Base-by-base conservation (phyloP, 2,113 vertebrate genomes). In the Alces alces region DNA sequence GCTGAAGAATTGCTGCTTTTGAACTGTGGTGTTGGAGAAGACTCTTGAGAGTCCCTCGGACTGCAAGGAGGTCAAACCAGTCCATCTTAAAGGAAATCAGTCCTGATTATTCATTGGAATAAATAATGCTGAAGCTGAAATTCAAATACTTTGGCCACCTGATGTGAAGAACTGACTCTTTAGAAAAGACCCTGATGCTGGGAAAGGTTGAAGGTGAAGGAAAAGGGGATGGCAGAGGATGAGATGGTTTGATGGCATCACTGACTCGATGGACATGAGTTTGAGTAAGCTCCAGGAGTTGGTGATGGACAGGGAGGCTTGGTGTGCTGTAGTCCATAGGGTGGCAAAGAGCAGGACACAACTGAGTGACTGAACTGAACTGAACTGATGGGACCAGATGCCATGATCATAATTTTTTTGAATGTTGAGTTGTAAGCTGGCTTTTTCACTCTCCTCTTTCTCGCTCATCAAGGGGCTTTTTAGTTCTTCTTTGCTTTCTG, bases 271-370 rank as follows among this genome's bases (percentile, higher is more conserved):
- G 19, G 19, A 36, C 33, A 36, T 36, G n/a, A 70, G 4, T 70
- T 70, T 70, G 61, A 70, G 8, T 36, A 70, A 70, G n/a, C 64
- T 36, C n/a, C 4, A 0, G n/a, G n/a, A 36, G 19, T 36, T 70
- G 64, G 17, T 36, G 64, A 70, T 36, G n/a, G 64, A 70, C n/a
- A 36, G n/a, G n/a, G n/a, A 36, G 9, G 64, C n/a, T 70, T 70
- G n/a, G 19, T 21, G 4, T 70, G 64, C n/a, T 6, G 4, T 36
- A 70, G 64, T 23, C 21, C 19, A 36, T 36, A 10, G 19, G 17
- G 19, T 36, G 2, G 0, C n/a, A 70, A 36, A 70, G 19, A 70
- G 9, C 36, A 23, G 19, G n/a, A 70, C n/a, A 70, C 0, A 5
- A 36, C n/a, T 70, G 33, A 36, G 19, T 70, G n/a, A 70, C 9